Conservation (phyloP, 2,797 vertebrate species). For the Varecia variegata region DNA sequence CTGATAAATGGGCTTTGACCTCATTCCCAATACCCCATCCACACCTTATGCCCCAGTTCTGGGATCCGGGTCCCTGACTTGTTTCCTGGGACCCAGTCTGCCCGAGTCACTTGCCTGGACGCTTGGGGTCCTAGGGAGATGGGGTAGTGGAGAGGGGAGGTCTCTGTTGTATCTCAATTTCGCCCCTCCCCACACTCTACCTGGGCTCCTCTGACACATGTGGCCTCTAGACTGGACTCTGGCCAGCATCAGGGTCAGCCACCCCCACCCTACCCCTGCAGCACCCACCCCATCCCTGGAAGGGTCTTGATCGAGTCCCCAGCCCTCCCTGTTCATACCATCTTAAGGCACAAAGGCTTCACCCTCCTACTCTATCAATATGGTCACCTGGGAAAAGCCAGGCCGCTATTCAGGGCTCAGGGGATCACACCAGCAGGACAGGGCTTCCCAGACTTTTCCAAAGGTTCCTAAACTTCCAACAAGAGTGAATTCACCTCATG, state of each 20-base stretch:
- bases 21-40: slow-evolving; percentile 57
- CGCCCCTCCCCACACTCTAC: background rate
- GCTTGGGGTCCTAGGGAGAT: background rate
- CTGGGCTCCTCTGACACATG: background rate
- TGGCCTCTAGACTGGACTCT: background rate
- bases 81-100: background rate
- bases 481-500: background rate
- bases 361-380: background rate
- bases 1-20: slow-evolving; percentile 55
- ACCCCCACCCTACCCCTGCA: background rate
- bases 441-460: background rate
- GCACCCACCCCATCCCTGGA: background rate
- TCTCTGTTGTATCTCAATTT: background rate
- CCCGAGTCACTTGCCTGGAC: background rate
- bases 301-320: background rate
- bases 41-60: slow-evolving; percentile 68
- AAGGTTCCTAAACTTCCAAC: background rate
- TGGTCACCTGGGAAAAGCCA: background rate
- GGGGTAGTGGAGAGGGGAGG: background rate
- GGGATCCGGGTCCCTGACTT: background rate
- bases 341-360: background rate
- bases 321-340: background rate
- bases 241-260: too few relatives aligned
- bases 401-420: background rate
- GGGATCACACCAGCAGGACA: background rate